Conservation (phyloP, 2,797 vertebrate genomes). For the Tachyglossus aculeatus region DNA sequence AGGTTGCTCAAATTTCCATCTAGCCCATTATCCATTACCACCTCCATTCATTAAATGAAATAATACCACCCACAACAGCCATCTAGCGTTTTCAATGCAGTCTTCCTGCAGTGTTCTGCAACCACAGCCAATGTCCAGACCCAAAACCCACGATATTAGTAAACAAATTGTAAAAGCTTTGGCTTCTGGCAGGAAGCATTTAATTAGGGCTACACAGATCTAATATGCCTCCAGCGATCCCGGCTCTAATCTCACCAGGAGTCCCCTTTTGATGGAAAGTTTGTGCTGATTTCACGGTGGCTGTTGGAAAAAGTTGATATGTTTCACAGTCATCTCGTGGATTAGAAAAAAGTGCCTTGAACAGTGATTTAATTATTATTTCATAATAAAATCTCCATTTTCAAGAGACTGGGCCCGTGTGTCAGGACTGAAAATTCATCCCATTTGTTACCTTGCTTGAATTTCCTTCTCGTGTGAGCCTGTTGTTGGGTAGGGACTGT, state of each 20-base stretch:
- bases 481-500: too few species aligned
- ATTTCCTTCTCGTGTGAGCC: slow-evolving; percentile 44
- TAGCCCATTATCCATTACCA: too few species aligned
- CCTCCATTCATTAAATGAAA: too few species aligned
- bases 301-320: slow-evolving; percentile 56
- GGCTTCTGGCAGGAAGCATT: slow-evolving; percentile 33
- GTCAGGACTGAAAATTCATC: slow-evolving; percentile 19
- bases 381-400: slow-evolving; percentile 56
- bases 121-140: neutral
- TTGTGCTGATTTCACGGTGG: slow-evolving; percentile 60
- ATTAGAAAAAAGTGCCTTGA: slow-evolving; percentile 22
- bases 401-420: slow-evolving; percentile 31
- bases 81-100: neutral
- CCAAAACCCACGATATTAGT: slow-evolving; percentile 4
- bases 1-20: too few species aligned
- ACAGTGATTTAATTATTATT: slow-evolving; percentile 62
- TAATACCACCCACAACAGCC: neutral
- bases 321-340: slow-evolving; percentile 35
- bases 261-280: slow-evolving; percentile 55
- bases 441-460: slow-evolving; percentile 5
- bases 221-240: slow-evolving; percentile 24
- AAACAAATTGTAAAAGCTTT: slow-evolving; percentile 26
- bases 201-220: slow-evolving; percentile 38
- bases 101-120: neutral
- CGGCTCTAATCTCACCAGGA: slow-evolving; percentile 39